These are phyloP conservation scores for Pogona vitticeps DNA, from an alignment of 2,113 vertebrate genomes.

Conservation along the genomic window DNA sequence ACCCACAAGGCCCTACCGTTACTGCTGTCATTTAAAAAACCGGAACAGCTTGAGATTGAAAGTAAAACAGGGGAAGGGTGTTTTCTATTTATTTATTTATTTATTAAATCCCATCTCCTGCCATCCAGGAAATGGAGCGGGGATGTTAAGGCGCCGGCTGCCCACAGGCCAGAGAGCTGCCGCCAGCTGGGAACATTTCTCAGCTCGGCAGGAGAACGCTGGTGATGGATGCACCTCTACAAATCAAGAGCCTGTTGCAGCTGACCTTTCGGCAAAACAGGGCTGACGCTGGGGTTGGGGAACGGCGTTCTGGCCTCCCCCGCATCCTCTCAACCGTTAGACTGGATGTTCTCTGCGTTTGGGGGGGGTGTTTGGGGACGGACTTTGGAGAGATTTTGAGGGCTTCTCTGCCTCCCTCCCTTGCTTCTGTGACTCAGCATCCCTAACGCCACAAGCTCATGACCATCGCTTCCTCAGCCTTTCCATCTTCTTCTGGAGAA, in stretches of 20 bases:
- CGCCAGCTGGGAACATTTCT: not conserved
- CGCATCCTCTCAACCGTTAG: not conserved
- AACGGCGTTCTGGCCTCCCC: not conserved
- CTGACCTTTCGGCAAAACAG: not conserved
- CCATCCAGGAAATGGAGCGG: not conserved
- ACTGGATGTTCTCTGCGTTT: too few relatives aligned
- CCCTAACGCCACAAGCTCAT: not conserved
- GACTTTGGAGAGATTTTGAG: too few relatives aligned
- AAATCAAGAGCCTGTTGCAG: not conserved
- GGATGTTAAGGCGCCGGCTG: not conserved
- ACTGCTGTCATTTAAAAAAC: not conserved
- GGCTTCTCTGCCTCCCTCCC: too few relatives aligned
- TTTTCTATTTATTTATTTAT: too few relatives aligned
- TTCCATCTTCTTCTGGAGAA: too few relatives aligned
- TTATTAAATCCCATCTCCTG: not conserved
- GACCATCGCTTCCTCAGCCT: too few relatives aligned
- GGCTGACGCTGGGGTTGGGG: not conserved
- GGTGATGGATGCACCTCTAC: conserved; percentile 8
- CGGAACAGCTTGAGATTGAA: not conserved
- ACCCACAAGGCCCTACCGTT: too few relatives aligned
- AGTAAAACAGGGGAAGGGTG: not conserved
- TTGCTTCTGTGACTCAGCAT: too few relatives aligned
- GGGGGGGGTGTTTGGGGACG: too few relatives aligned
- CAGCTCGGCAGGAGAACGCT: not conserved
- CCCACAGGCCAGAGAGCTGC: not conserved